Conservation (phyloP, 2,113 vertebrate genomes). For the Mobula birostris region DNA sequence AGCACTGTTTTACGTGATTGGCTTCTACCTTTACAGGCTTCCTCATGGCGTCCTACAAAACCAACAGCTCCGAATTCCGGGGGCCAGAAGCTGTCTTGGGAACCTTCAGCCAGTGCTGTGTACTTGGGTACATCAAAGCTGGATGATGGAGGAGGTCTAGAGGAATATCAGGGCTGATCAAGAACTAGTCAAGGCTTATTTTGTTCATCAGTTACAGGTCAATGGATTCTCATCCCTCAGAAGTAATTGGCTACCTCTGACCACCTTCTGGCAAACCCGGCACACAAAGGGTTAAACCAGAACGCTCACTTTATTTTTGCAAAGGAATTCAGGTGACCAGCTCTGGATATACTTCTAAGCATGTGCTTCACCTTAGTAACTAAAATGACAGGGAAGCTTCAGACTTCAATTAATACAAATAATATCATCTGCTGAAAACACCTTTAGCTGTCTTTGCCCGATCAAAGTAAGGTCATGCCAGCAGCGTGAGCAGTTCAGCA, state of each 20-base stretch:
- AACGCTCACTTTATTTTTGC: too few relatives aligned
- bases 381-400: too few relatives aligned
- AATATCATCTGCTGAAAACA: too few relatives aligned
- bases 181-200: neutral
- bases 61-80: neutral
- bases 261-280: neutral
- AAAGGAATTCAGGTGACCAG: too few relatives aligned
- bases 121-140: neutral
- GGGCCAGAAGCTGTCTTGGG: neutral
- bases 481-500: neutral
- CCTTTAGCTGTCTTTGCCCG: neutral
- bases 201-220: neutral
- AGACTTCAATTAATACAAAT: too few relatives aligned
- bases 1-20: neutral
- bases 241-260: neutral
- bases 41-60: neutral
- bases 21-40: neutral
- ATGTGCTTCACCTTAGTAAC: too few relatives aligned
- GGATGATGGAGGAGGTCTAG: neutral
- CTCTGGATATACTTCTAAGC: too few relatives aligned
- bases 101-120: neutral
- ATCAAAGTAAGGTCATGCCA: neutral
- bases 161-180: neutral
- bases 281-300: too few relatives aligned
- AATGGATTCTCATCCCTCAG: neutral